Base-by-base conservation (phyloP, 1,140 invertebrate species). In the Venustaconcha ellipsiformis region DNA sequence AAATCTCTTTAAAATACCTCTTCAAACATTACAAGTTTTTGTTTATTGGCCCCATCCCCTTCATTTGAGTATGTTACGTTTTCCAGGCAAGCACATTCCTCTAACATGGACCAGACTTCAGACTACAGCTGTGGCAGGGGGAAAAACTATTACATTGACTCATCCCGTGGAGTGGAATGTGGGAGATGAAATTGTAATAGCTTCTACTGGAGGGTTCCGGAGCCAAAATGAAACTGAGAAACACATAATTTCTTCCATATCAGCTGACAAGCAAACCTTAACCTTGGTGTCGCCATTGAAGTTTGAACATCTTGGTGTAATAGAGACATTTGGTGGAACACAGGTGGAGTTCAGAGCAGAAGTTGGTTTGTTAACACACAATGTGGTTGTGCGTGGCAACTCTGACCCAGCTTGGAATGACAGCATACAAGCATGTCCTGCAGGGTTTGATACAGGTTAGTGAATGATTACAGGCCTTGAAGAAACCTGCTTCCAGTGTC, bases 101-200 rank as follows among this genome's bases (percentile, higher is more conserved):
- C 66, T 81, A 20, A 82, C 87, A 14, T 90, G 88, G 88, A 89
- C 89, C 56, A 62, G 69, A 15, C 78, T 90, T 14, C 78, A 68
- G 6, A 17, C 64, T 17, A 89, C 87, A 56, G 88, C 86, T 11
- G 15, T 17, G 12, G 76, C 74, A 60, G 86, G 86, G 0, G 67
- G 23, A 12, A 80, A 60, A 17, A 80, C 74, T 18, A 67, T 90
- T 14, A 72, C 48, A 20, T 74, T 88, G 11, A 59, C 78, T 57
- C 65, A 82, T 26, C 71, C 81, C 14, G 84, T 88, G 20, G 78
- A 81, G 67, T 89, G 88, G 89, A 60, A 80, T 72, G 78, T 83
- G 20, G 86, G 85, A 15, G 86, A 89, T 64, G 60, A 88, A 72
- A 87, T 90, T 56, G 84, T 88, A 23, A 85, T 90, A 63, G 87